Evolutionary conservation across 2,113 vertebrate species (phyloP), one percentile per base, ranked within the genome.

Genomic region (Micromys minutus): DNA sequence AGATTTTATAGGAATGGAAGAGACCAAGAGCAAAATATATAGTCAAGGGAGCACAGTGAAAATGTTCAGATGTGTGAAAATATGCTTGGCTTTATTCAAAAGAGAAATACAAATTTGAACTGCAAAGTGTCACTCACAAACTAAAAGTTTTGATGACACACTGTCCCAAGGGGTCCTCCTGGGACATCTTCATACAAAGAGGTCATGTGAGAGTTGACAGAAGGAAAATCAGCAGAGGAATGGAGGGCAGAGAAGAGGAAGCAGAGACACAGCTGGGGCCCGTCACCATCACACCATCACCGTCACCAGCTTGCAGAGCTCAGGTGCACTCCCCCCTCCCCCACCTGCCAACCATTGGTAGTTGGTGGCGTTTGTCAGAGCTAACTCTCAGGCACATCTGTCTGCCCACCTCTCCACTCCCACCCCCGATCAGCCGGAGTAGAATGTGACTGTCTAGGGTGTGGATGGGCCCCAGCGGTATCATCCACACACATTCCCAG

Each of bases 381-480:
- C 24, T 34, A 61, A 80, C 76, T 80, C 42, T 29, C 3, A 19
- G 86, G 34, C 67, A n/a, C 39, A 67, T 86, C 77, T 84, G 42
- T 42, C 52, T 34, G 9, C n/a, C 42, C 65, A 29, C 72, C 39
- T 61, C 13, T 21, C 61, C 50, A 55, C 52, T 16, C 17, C 10
- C 10, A 3, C n/a, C n/a, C n/a, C n/a, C n/a, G n/a, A n/a, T 74
- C n/a, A 79, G 79, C 59, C 92, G 11, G 7, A 34, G 55, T 2
- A 1, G 0, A 85, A 45, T 57, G 39, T 26, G 67, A 36, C 11
- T 15, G 55, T 59, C 75, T n/a, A 75, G 71, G 79, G 77, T 0
- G 0, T 7, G 52, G n/a, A 19, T 21, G 5, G 36, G 50, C 29
- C 11, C 1, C 0, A 29, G 19, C 1, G 11, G 29, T 55, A 7